These are phyloP conservation scores for Leuciscus idus DNA, from an alignment of 2,113 vertebrate species.

Conservation along the genomic window DNA sequence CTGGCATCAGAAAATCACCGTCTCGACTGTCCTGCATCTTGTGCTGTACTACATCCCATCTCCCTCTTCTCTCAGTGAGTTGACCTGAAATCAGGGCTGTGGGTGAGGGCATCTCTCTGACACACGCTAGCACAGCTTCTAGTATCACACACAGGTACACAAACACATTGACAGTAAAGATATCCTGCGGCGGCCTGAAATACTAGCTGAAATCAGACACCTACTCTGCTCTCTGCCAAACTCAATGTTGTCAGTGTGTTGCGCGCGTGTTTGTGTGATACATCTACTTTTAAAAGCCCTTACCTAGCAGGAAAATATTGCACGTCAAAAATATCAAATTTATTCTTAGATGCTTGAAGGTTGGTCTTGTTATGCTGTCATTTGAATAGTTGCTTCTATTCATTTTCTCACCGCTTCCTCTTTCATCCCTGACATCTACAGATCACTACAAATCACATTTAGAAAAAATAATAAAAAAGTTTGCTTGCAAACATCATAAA, in stretches of 20 bases:
- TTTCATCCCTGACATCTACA: slow-evolving; percentile 18
- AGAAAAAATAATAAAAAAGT: background rate
- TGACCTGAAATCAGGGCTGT: slow-evolving; percentile 32
- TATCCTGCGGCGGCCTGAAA: slow-evolving; percentile 23
- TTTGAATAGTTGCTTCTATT: slow-evolving; percentile 27
- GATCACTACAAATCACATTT: slow-evolving; percentile 44
- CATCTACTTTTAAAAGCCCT: slow-evolving; percentile 63
- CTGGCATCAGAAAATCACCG: background rate
- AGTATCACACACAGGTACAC: slow-evolving; percentile 20
- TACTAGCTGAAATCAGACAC: slow-evolving; percentile 43
- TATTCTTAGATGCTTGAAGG: background rate
- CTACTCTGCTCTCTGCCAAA: slow-evolving; percentile 29
- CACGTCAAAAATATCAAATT: background rate
- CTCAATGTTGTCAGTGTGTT: slow-evolving; percentile 19
- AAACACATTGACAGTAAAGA: slow-evolving; percentile 14
- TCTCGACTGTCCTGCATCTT: background rate
- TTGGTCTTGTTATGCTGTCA: slow-evolving; percentile 34
- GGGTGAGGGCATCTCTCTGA: slow-evolving; percentile 5
- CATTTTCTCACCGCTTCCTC: slow-evolving; percentile 25
- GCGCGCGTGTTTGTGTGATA: background rate
- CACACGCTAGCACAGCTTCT: slow-evolving; percentile 10
- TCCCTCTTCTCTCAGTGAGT: background rate
- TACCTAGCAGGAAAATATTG: slow-evolving; percentile 64
- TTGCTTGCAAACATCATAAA: slow-evolving; percentile 36
- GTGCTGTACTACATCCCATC: background rate